Base-by-base conservation (phyloP, 1,140 invertebrate species). In the Drosophila bipectinata region DNA sequence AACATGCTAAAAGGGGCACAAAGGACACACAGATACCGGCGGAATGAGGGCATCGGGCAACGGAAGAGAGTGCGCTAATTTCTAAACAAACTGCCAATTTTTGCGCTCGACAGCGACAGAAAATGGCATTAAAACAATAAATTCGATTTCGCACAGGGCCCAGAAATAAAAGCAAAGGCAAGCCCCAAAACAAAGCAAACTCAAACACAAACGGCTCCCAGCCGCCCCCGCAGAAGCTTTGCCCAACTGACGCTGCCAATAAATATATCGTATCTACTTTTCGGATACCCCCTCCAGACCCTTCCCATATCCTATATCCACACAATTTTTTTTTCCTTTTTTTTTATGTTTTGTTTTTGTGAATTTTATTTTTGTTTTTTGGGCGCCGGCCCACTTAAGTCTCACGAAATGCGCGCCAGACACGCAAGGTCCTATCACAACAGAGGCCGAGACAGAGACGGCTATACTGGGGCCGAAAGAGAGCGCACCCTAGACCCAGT, bases 41-140 rank as follows among this genome's bases (percentile, higher is more conserved):
- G 30, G 34, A 12, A 1, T 10, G 34, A 12, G 34, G 26, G 44
- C 45, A n/a, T 54, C 15, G 14, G 66, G 48, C 59, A 44, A 9
- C 14, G 41, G 41, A 44, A 15, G 41, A 44, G 41, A 82, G 83
- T 67, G 82, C 83, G 82, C 83, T 87, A 87, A 87, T 87, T 87
- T 88, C 83, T 82, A 87, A 87, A 79, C 82, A 87, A 87, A 87
- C 88, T 87, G 82, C 62, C 82, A 88, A 87, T 87, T 87, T 87
- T 84, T 82, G 62, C 60, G 73, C 71, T 79, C 72, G 77, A 69
- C 75, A 73, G 81, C 77, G 67, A 77, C 82, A 78, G 77, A 82
- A 77, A 88, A 79, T 79, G 82, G 82, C 82, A 87, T 87, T 87
- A 87, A 87, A 88, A 87, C 82, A 87, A 87, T 87, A 87, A 87